Percentiles rank a stretch among this genome's conserved stretches.
Evolutionary conservation across 1,140 invertebrate species (phyloP).

Genomic region (Drosophila setifemur): DNA sequence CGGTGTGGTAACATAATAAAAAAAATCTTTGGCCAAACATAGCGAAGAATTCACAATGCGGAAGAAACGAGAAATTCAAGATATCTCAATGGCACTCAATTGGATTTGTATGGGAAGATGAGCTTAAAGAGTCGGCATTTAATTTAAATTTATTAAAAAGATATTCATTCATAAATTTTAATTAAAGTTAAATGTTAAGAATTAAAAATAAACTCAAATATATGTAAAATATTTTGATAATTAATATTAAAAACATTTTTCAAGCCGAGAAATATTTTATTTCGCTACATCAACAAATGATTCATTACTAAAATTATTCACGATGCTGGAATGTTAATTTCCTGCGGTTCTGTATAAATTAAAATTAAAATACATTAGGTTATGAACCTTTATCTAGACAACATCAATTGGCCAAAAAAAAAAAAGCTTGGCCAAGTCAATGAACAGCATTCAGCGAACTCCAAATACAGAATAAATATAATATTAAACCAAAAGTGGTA

Average conservation of each 20-base stretch:
- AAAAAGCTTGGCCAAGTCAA: constrained; percentile 5
- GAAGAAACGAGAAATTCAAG: constrained; percentile 29
- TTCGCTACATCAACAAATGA: too few relatives aligned
- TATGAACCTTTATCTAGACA: background rate
- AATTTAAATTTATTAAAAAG: too few relatives aligned
- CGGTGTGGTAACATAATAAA: constrained; percentile 21
- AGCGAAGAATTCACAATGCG: constrained; percentile 11
- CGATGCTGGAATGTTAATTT: too few relatives aligned
- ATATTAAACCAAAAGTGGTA: constrained; percentile 25
- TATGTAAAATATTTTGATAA: too few relatives aligned
- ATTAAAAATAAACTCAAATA: too few relatives aligned
- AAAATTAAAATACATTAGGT: background rate
- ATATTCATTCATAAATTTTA: too few relatives aligned
- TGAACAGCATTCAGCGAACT: constrained; percentile 1
- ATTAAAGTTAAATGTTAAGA: too few relatives aligned
- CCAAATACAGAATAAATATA: constrained; percentile 21
- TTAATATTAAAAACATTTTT: too few relatives aligned
- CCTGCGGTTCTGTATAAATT: too few relatives aligned
- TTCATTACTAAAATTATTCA: too few relatives aligned
- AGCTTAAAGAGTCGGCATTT: too few relatives aligned
- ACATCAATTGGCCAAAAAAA: background rate
- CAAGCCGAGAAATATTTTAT: too few relatives aligned
- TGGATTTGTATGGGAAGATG: background rate
- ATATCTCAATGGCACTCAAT: background rate
- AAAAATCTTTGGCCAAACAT: background rate